phyloP scores from a whole-genome alignment of 1,140 invertebrate species.

The Bombus confusus region DNA sequence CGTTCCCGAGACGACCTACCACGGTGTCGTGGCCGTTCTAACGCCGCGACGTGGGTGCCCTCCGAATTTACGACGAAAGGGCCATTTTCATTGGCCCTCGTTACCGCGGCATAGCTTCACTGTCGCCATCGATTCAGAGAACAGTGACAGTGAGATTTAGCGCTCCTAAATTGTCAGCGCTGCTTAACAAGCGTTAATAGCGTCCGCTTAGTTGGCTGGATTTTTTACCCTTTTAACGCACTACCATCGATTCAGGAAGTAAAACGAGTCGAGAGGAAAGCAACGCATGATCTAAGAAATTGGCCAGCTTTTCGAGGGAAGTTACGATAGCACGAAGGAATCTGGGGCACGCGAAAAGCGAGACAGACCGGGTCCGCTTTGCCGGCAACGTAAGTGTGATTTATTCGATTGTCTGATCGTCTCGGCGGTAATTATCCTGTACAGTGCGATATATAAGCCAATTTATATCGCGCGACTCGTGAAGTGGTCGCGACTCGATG shows the following conservation, averaged over 20 bases:
- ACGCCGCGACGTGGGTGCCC: conserved; percentile 12
- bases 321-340: conserved; percentile 14
- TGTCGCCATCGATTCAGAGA: conserved; percentile 11
- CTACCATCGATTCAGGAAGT: background rate
- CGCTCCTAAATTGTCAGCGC: background rate
- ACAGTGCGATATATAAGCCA: conserved; percentile 48
- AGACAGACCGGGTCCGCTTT: background rate
- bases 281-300: background rate
- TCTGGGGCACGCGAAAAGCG: conserved; percentile 31
- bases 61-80: conserved; percentile 34
- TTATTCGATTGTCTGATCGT: conserved; percentile 67
- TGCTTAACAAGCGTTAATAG: background rate
- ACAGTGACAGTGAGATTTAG: background rate
- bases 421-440: conserved; percentile 61
- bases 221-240: background rate
- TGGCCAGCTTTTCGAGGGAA: background rate
- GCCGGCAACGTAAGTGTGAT: conserved; percentile 74
- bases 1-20: background rate
- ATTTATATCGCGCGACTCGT: conserved; percentile 60
- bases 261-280: background rate
- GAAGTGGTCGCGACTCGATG: conserved; percentile 46
- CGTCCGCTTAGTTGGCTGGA: too few relatives aligned
- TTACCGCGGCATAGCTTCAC: conserved; percentile 5
- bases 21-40: background rate
- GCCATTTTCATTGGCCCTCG: conserved; percentile 45